Percentiles rank a stretch among this genome's conserved stretches.
phyloP scores from a whole-genome alignment of 35 echinoderm and acorn worm species.

The Nesometra sesokonis region DNA sequence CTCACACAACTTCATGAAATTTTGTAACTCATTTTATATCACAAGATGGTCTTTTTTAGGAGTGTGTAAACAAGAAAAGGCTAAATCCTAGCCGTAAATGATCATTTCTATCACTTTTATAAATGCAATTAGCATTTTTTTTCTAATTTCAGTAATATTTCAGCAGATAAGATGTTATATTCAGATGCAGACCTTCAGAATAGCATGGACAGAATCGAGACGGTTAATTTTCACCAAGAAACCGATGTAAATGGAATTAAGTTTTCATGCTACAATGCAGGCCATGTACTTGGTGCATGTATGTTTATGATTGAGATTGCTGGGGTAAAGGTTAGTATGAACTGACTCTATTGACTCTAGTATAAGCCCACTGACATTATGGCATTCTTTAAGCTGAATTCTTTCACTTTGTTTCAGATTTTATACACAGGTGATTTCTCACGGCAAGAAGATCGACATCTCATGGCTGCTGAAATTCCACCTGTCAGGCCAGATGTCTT shows the following conservation, averaged over 20 bases:
- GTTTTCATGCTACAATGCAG: constrained; percentile 94
- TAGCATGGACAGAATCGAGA: constrained; percentile 94
- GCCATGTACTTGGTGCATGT: constrained; percentile 65
- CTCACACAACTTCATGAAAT: no score
- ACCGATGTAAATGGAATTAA: constrained; percentile 79
- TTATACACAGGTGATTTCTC: constrained; percentile 93
- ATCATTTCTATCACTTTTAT: no score
- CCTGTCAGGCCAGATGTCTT: constrained; percentile 89
- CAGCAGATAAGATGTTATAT: constrained; percentile 87
- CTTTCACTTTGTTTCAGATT: constrained; percentile 33
- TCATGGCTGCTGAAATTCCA: constrained; percentile 89
- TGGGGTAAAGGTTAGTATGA: constrained; percentile 75
- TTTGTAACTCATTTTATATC: no score
- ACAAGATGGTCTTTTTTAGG: no score
- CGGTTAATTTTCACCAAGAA: constrained; percentile 93
- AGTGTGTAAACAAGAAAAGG: no score
- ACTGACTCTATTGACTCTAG: neutral
- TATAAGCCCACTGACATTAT: no score
- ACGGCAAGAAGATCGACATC: constrained; percentile 85
- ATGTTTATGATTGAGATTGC: constrained; percentile 98
- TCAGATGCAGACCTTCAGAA: constrained; percentile 58
- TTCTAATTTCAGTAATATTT: constrained; percentile 55
- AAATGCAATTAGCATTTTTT: no score
- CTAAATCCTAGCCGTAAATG: no score
- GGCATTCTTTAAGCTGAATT: no score